Base-by-base conservation (phyloP, 1,140 invertebrate genomes). In the Lepidurus packardi region DNA sequence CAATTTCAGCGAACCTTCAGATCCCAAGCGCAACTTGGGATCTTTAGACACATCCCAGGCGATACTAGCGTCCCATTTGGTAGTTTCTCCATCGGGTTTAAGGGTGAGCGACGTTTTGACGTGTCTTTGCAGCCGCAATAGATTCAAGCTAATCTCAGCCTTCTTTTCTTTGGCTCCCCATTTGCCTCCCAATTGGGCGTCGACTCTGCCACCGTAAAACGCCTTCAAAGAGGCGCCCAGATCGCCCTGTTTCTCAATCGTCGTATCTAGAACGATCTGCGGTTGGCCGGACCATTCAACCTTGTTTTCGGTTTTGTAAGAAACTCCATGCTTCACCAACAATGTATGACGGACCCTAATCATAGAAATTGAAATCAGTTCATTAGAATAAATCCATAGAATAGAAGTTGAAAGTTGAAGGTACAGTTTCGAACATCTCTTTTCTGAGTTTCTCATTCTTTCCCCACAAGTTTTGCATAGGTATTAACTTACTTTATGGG, bases 11-110 rank as follows among this genome's bases (percentile, higher is more conserved):
- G 78, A 25, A n/a, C 73, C 73, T 43, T 80, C 79, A 13, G 74
- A 24, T 21, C 53, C 75, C 34, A 80, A 24, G 47, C 77, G 79
- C 44, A 74, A 74, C n/a, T 73, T 73, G 11, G 45, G 42, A 44
- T 80, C 79, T 11, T 77, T 80, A 25, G 73, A 65, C 43, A 77
- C 75, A 47, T 80, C 79, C 79, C 79, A 80, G 34, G 79, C 79
- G 34, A 80, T 65, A 45, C 53, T 78, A 9, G 78, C 43, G n/a
- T 45, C 73, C 11, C 73, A 74, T 42, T 34, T 44, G 43, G 24
- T n/a, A n/a, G 73, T 75, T 24, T 74, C 73, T 47, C 44, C 73
- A 42, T 74, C 65, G 73, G 45, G 45, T n/a, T 74, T 73, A 8
- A 74, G 21, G n/a, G 65, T 45, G 25, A 73, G 13, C 43, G 44